Conservation (phyloP, 2,888 invertebrate species). For the Parnassius mnemosyne region DNA sequence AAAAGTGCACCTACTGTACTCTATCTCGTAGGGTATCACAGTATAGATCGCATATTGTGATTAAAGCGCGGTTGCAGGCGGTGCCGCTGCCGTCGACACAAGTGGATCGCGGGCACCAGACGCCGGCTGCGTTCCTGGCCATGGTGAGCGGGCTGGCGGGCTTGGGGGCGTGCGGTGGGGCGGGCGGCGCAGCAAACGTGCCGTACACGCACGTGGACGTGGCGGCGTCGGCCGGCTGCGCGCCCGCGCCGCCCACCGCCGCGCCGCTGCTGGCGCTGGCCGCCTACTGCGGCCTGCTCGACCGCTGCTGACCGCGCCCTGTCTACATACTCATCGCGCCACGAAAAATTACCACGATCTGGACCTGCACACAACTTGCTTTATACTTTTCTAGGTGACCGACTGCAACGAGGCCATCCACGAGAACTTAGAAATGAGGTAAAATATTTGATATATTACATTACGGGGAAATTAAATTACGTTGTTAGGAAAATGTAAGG, state of each 20-base stretch:
- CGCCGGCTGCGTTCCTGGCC: background rate
- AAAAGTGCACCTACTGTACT: no score
- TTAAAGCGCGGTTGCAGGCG: slow-evolving; percentile 48
- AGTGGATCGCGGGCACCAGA: background rate
- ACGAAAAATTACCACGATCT: no score
- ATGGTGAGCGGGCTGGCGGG: background rate
- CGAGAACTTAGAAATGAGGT: no score
- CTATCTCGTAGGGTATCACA: no score
- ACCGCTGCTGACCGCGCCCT: background rate
- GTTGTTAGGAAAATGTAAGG: no score
- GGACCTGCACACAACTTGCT: no score
- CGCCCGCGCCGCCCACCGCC: slow-evolving; percentile 69
- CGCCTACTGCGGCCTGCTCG: background rate
- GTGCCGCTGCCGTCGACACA: background rate
- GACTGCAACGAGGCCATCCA: no score
- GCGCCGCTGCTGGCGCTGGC: slow-evolving; percentile 6
- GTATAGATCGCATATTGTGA: no score
- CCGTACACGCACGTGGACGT: background rate
- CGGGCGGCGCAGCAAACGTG: background rate
- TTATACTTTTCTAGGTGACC: no score
- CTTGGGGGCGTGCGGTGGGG: fast-evolving
- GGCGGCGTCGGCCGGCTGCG: background rate
- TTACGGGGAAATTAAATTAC: no score
- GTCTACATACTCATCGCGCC: no score
- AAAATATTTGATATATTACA: no score